These are phyloP conservation scores for Stenchaetothrips biformis DNA, from an alignment of 2,888 invertebrate genomes.

Conservation along the genomic window DNA sequence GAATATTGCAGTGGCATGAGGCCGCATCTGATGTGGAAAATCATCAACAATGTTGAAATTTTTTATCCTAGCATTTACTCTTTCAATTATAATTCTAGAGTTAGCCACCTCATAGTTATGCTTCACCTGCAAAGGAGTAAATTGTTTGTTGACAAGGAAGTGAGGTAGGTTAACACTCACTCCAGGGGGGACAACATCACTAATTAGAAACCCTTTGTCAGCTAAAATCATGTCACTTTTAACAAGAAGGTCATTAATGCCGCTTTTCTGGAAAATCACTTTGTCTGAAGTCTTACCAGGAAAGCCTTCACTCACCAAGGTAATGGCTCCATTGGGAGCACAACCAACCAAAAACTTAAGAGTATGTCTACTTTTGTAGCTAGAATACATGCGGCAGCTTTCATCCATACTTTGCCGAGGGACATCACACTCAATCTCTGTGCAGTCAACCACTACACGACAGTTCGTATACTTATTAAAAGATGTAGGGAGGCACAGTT, in stretches of 20 bases:
- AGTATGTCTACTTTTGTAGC: constrained; percentile 29
- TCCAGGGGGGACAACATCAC: constrained; percentile 30
- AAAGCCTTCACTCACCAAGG: constrained; percentile 29
- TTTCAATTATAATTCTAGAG: constrained; percentile 30
- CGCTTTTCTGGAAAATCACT: constrained; percentile 23
- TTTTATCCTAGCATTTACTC: no score
- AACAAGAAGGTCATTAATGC: constrained; percentile 23
- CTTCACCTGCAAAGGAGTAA: constrained; percentile 26
- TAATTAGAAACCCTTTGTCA: constrained; percentile 33
- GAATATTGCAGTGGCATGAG: constrained; percentile 29
- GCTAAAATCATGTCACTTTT: constrained; percentile 32
- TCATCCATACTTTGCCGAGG: constrained; percentile 34
- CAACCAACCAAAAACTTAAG: constrained; percentile 28
- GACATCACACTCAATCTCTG: constrained; percentile 28
- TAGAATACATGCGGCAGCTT: constrained; percentile 34
- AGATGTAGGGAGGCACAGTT: no score
- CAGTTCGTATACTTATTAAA: background rate
- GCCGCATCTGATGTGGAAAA: constrained; percentile 26
- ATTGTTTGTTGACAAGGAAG: constrained; percentile 30
- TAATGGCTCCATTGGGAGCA: constrained; percentile 29
- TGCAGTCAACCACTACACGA: constrained; percentile 28
- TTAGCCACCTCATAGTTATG: constrained; percentile 28
- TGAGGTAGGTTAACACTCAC: constrained; percentile 31
- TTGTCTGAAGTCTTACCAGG: constrained; percentile 28
- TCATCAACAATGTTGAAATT: constrained; percentile 29